Evolutionary conservation across 2,113 vertebrate genomes (phyloP).

Genomic region (Sclerurus mexicanus): DNA sequence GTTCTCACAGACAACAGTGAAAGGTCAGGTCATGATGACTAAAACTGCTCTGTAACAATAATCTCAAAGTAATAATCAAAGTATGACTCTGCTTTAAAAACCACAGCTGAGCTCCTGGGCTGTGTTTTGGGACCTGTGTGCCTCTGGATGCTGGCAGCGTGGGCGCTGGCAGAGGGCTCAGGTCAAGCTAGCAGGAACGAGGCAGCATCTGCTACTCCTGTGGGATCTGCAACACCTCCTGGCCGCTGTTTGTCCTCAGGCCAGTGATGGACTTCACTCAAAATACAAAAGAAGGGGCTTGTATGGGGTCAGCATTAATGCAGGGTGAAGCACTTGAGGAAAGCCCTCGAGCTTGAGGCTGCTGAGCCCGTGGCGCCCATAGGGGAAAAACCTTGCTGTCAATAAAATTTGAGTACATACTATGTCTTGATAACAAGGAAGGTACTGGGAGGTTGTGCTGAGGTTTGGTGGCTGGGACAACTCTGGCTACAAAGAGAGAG

Average conservation of each 20-base stretch:
- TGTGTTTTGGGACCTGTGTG: not conserved
- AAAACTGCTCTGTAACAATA: not conserved
- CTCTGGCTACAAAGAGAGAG: not conserved
- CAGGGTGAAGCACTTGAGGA: not conserved
- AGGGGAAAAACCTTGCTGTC: not conserved
- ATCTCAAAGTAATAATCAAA: constrained; percentile 6
- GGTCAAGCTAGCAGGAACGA: not conserved
- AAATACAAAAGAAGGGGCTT: not conserved
- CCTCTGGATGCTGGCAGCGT: not conserved
- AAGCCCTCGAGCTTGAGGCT: not conserved
- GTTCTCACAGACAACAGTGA: not conserved
- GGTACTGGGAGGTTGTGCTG: not conserved
- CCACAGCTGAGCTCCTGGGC: not conserved
- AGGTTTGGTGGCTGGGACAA: not conserved
- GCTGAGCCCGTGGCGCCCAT: not conserved
- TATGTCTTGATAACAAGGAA: not conserved
- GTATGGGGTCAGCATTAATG: not conserved
- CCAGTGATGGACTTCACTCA: not conserved
- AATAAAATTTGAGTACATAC: not conserved
- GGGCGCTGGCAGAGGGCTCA: accelerated
- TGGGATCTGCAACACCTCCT: not conserved
- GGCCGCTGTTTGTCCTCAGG: not conserved
- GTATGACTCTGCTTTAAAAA: not conserved
- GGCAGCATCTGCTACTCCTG: not conserved
- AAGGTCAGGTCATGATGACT: not conserved